Evolutionary conservation across 2,888 invertebrate genomes (phyloP), one percentile per base, ranked within the genome.

Genomic region (Seira ritae): DNA sequence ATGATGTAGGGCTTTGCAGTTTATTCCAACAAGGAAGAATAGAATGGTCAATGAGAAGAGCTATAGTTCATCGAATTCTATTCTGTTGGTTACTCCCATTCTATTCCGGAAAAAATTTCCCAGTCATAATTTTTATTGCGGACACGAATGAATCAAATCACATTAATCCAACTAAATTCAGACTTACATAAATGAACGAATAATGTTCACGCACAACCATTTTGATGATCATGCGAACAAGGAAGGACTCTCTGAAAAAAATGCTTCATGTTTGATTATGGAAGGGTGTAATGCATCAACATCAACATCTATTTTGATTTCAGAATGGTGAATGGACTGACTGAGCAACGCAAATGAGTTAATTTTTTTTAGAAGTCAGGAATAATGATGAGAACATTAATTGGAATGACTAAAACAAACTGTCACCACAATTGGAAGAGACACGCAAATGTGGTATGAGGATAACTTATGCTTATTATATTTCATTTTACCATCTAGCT

Each of bases 371-470:
- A 50, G 12, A 50, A 50, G 17, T 15, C 50, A 50, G 17, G 15
- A 50, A 1, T 2, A 31, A 31, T 31, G n/a, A n/a, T n/a, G 31
- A 31, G 8, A 31, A 31, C 31, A 37, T 65, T 70, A 46, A 60
- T 70, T 70, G 62, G 70, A 77, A 50, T n/a, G 50, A 50, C 15
- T 50, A 15, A 8, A 50, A 50, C 3, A 55, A 79, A 79, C 50
- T 55, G 71, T 72, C 72, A 24, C 67, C 66, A 24, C 78, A 79
- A 60, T 68, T 79, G 65, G 55, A 72, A 19, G 50, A 20, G 60
- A 69, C 80, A 80, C 80, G 80, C 80, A 23, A 80, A 50, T 50
- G 8, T 8, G 8, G n/a, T n/a, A 31, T 31, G 31, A 31, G n/a
- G n/a, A n/a, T n/a, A n/a, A n/a, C n/a, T n/a, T n/a, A n/a, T n/a